These are phyloP conservation scores for Pleuronectes platessa DNA, from an alignment of 2,113 vertebrate species.

Conservation along the genomic window DNA sequence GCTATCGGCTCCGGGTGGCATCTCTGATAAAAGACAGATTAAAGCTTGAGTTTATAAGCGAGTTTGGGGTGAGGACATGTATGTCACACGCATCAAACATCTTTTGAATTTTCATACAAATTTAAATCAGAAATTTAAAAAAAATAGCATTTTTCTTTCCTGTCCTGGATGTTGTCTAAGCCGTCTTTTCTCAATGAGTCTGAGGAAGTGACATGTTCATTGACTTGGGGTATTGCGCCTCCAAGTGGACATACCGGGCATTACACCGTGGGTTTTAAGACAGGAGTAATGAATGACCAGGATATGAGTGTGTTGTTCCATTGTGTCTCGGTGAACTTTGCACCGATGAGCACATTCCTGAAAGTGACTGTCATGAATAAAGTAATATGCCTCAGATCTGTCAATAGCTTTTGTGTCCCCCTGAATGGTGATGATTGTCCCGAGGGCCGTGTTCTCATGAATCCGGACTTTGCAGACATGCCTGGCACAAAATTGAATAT, in stretches of 20 bases:
- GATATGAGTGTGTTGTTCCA: constrained; percentile 72
- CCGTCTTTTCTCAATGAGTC: constrained; percentile 48
- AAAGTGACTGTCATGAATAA: constrained; percentile 47
- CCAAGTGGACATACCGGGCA: constrained; percentile 52
- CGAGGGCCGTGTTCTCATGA: constrained; percentile 22
- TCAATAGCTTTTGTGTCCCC: constrained; percentile 51
- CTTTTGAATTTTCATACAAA: too few relatives aligned
- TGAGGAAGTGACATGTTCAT: not conserved
- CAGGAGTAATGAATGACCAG: constrained; percentile 55
- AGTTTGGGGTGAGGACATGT: not conserved
- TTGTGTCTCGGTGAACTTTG: constrained; percentile 68
- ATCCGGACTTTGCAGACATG: constrained; percentile 46
- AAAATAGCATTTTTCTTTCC: not conserved
- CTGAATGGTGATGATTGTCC: constrained; percentile 51
- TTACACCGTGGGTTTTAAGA: constrained; percentile 6
- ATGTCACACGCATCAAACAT: not conserved
- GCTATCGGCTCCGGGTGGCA: constrained; percentile 29
- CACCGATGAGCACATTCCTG: constrained; percentile 70
- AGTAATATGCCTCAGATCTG: constrained; percentile 54
- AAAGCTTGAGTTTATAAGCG: not conserved
- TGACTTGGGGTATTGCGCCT: constrained; percentile 40
- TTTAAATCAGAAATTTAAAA: too few relatives aligned
- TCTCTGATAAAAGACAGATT: constrained; percentile 30
- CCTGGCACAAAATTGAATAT: constrained; percentile 69
- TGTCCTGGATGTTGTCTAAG: not conserved